Conservation (phyloP, 2,888 invertebrate genomes). For the Hipparchia sbordonii region DNA sequence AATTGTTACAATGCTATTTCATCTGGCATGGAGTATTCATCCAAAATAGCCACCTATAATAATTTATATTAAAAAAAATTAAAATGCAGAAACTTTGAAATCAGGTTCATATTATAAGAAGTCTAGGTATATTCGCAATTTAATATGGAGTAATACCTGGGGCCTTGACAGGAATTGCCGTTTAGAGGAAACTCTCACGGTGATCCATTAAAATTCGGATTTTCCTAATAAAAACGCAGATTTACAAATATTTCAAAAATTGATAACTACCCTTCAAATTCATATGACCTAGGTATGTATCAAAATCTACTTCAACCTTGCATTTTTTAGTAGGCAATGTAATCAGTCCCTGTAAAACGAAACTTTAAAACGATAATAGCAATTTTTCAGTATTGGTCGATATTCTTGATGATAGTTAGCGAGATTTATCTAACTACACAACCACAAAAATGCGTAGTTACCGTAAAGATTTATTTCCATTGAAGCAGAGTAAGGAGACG, state of each 20-base stretch:
- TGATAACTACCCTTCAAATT: conserved; percentile 3
- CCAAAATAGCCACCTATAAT: no score
- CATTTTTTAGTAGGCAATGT: neutral
- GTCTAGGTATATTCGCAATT: neutral
- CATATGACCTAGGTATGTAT: neutral
- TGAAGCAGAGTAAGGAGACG: no score
- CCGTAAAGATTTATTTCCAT: no score
- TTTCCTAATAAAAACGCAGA: neutral
- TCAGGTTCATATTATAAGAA: neutral
- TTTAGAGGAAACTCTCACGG: neutral
- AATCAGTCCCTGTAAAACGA: no score
- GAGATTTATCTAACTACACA: no score
- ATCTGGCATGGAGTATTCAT: neutral
- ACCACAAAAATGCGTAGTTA: no score
- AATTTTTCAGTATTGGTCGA: no score
- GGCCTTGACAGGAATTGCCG: neutral
- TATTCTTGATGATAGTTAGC: no score
- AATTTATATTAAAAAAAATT: no score
- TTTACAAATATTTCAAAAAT: neutral
- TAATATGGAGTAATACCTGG: no score
- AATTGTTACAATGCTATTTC: neutral
- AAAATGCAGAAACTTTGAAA: neutral
- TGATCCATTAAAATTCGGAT: neutral
- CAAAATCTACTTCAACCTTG: neutral
- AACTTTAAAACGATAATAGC: no score